Evolutionary conservation across 2,797 vertebrate genomes (phyloP), one percentile per base, ranked within the genome.

Genomic region (Scleropages formosus): DNA sequence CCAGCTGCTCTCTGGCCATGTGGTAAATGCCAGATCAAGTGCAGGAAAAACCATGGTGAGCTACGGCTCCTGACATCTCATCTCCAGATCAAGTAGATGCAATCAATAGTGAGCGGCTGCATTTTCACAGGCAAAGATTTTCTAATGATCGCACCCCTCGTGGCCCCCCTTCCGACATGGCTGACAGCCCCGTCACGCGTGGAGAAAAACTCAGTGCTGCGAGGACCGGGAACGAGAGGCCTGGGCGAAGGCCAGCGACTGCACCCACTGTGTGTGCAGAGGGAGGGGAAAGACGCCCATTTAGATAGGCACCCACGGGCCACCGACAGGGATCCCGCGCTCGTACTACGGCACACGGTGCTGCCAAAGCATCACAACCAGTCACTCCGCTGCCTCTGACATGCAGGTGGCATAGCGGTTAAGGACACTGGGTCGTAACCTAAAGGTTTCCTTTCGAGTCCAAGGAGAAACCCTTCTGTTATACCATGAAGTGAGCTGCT

Each of bases 41-140:
- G 64, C 2, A 0, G 20, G 44, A n/a, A 74, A 27, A 66, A 4
- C 27, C 22, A 3, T 3, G n/a, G 15, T 4, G 68, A 39, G 26
- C 56, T 15, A 4, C 20, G 11, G 16, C 44, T 68, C 56, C 16
- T 49, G 66, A 51, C 22, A n/a, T 31, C 53, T 60, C 39, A 44
- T 12, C 66, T 56, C 58, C 24, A 27, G 58, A 62, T 12, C 16
- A n/a, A 26, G 39, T n/a, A 56, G 46, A 61, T 58, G 58, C 31
- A 47, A 76, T 70, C 74, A 70, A 70, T 70, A 70, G 51, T 39
- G 44, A 76, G 66, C 15, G 15, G 65, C 24, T 67, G 22, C 39
- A 47, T 75, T 75, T 61, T 49, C 10, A 22, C 44, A 59, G 53
- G 18, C 66, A 70, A 69, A 76, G 58, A 76, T 75, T 69, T 61